phyloP scores from a whole-genome alignment of 2,797 vertebrate species.

The Caiman crocodilus region DNA sequence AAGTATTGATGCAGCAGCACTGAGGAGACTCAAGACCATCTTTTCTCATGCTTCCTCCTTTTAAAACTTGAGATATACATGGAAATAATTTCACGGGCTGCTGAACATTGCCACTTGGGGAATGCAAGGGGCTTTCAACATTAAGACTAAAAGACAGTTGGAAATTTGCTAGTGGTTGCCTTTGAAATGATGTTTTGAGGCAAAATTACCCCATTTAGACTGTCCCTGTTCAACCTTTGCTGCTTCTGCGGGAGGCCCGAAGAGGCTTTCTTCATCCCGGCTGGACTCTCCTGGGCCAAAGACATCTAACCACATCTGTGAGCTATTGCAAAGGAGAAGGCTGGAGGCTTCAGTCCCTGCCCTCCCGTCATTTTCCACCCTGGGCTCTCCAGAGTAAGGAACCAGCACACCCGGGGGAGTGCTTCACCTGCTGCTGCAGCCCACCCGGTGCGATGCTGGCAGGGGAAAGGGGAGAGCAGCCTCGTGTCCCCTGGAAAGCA shows the following conservation, averaged over 20 bases:
- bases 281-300: not conserved
- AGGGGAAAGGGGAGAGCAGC: not conserved
- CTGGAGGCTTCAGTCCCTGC: not conserved
- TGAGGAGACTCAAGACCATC: constrained; percentile 71
- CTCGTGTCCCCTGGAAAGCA: not conserved
- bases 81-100: constrained; percentile 80
- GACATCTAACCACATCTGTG: not conserved
- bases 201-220: constrained; percentile 12
- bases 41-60: constrained; percentile 44
- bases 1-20: constrained; percentile 70
- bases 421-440: not conserved
- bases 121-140: constrained; percentile 64
- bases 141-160: constrained; percentile 65
- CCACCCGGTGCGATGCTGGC: too few relatives aligned
- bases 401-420: not conserved
- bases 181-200: constrained; percentile 69
- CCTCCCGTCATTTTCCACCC: not conserved
- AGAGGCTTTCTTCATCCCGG: not conserved
- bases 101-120: constrained; percentile 71
- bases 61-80: constrained; percentile 71
- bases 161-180: constrained; percentile 66
- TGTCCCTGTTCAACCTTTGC: rapidly evolving
- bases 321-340: too few relatives aligned
- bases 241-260: not conserved
- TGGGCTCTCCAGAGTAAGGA: not conserved